phyloP scores from a whole-genome alignment of 2,113 vertebrate species.

The Cyphomyrus discorhynchus region DNA sequence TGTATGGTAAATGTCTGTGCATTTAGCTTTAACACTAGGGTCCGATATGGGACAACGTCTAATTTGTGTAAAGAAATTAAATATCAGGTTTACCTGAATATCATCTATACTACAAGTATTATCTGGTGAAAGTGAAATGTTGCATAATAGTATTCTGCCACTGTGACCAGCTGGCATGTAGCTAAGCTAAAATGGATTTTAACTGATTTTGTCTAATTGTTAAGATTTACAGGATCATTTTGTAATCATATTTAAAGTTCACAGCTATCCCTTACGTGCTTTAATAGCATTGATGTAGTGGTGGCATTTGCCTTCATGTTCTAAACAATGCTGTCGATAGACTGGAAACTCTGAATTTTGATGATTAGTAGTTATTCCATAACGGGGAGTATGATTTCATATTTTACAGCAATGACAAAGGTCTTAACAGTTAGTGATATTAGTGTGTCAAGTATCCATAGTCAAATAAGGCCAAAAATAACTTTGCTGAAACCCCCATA shows the following conservation, averaged over 20 bases:
- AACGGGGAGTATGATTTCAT: neutral
- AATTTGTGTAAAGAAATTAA: neutral
- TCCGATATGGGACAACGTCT: neutral
- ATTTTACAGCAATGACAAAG: neutral
- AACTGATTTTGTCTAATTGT: neutral
- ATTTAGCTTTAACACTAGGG: neutral
- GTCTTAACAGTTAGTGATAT: conserved; percentile 5
- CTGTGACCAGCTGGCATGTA: neutral
- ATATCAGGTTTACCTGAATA: neutral
- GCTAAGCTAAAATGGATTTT: neutral
- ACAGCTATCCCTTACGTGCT: neutral
- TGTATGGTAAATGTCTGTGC: neutral
- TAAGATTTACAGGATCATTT: neutral
- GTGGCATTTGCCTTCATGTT: neutral
- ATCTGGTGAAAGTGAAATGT: neutral
- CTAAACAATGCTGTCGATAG: neutral
- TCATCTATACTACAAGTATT: neutral
- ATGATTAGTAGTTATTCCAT: neutral
- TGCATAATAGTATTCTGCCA: neutral
- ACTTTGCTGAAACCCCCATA: conserved; percentile 29
- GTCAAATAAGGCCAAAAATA: conserved; percentile 35
- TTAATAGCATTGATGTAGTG: neutral
- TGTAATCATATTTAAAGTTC: neutral
- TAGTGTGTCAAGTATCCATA: conserved; percentile 4
- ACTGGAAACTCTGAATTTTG: neutral